These are phyloP conservation scores for Menidia menidia DNA, from an alignment of 2,797 vertebrate species.

Conservation along the genomic window DNA sequence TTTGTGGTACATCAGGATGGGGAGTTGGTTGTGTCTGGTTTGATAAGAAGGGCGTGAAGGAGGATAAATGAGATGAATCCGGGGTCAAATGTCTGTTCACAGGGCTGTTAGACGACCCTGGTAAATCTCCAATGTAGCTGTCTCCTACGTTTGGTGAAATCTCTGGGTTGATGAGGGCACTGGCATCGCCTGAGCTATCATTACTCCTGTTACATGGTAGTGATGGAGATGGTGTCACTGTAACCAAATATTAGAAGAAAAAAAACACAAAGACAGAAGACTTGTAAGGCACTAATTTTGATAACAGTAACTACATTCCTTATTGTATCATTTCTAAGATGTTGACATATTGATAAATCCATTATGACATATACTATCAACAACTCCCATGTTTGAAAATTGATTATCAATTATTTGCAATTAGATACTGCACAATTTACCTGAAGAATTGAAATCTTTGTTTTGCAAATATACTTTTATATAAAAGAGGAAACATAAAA, in stretches of 20 bases:
- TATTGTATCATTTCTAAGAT: neutral
- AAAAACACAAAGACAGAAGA: neutral
- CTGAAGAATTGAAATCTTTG: no score
- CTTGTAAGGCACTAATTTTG: neutral
- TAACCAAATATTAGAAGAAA: slow-evolving; percentile 27
- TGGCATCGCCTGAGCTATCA: slow-evolving; percentile 63
- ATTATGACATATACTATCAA: neutral
- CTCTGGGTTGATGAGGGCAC: slow-evolving; percentile 31
- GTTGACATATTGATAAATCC: neutral
- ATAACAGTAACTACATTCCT: neutral
- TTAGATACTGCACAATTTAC: neutral
- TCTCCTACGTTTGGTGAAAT: slow-evolving; percentile 65
- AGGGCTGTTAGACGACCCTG: slow-evolving; percentile 54
- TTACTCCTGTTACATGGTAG: slow-evolving; percentile 56
- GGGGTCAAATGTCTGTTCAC: slow-evolving; percentile 49
- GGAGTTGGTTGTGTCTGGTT: slow-evolving; percentile 29
- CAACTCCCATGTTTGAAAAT: neutral
- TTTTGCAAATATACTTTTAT: no score
- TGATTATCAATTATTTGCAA: neutral
- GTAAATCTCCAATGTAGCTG: slow-evolving; percentile 46
- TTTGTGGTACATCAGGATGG: slow-evolving; percentile 27
- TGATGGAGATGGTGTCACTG: slow-evolving; percentile 77
- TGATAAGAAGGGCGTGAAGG: slow-evolving; percentile 28
- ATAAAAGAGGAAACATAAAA: no score
- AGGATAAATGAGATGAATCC: slow-evolving; percentile 39